Evolutionary conservation across 37 sponge, comb jelly and placozoan species (phyloP).

Genomic region (Halichondria panicea): DNA sequence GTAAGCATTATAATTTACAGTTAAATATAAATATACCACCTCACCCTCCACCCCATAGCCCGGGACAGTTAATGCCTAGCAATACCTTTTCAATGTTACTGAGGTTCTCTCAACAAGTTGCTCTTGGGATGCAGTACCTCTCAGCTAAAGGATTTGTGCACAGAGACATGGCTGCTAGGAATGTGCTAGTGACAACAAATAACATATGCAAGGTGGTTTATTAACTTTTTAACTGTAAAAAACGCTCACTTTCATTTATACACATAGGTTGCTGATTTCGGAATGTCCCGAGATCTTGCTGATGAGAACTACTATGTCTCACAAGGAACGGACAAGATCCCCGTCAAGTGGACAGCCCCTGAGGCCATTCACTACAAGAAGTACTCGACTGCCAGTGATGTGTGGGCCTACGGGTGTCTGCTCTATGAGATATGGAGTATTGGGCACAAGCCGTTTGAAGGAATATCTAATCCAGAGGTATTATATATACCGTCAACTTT

Average conservation of each 20-base stretch:
- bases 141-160: conserved; percentile 22
- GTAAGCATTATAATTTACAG: conserved; percentile 15
- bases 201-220: conserved; percentile 31
- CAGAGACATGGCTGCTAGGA: conserved; percentile 41
- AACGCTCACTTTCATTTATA: too few relatives aligned
- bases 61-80: neutral
- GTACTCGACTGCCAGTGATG: conserved; percentile 59
- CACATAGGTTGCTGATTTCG: conserved; percentile 70
- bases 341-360: conserved; percentile 86
- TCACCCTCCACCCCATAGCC: neutral
- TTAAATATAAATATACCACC: neutral
- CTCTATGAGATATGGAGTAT: conserved; percentile 64
- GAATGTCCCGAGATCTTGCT: conserved; percentile 62
- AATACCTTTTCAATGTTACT: conserved; percentile 1
- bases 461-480: conserved; percentile 34
- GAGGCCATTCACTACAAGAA: conserved; percentile 46
- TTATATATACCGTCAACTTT: too few relatives aligned
- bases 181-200: conserved; percentile 16
- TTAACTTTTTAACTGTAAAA: too few relatives aligned
- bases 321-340: conserved; percentile 44
- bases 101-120: conserved; percentile 31
- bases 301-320: conserved; percentile 39
- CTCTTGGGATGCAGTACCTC: conserved; percentile 39
- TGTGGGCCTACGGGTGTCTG: conserved; percentile 35
- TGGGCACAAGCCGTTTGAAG: conserved; percentile 59